Conservation (phyloP, 2,113 vertebrate genomes). For the Gyps fulvus region DNA sequence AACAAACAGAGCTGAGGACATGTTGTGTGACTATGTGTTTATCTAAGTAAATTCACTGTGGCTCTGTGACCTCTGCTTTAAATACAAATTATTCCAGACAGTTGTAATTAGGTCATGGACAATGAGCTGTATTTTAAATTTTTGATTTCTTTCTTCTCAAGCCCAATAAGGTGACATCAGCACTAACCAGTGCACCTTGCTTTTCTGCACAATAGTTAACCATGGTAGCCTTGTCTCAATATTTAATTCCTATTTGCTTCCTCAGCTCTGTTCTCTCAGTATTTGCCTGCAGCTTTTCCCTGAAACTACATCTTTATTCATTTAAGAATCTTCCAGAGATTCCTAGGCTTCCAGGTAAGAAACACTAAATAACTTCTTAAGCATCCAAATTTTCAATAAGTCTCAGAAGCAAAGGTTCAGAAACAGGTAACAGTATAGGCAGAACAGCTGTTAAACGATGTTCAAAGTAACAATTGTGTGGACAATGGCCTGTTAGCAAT, state of each 20-base stretch:
- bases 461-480: neutral
- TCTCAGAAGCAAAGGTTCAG: neutral
- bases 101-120: neutral
- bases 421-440: neutral
- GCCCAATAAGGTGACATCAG: neutral
- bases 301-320: neutral
- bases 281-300: neutral
- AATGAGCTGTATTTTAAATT: neutral
- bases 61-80: neutral
- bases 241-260: neutral
- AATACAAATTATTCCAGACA: neutral
- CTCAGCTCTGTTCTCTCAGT: neutral
- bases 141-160: neutral
- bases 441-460: neutral
- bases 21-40: neutral
- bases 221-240: neutral
- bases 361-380: neutral
- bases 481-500: neutral
- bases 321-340: neutral
- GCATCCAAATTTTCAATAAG: neutral
- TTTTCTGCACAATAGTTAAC: neutral
- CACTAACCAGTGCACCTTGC: neutral
- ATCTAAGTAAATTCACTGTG: neutral
- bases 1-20: slow-evolving; percentile 7
- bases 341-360: neutral